These are phyloP conservation scores for Erpornis zantholeuca DNA, from an alignment of 2,113 vertebrate species.

Conservation along the genomic window DNA sequence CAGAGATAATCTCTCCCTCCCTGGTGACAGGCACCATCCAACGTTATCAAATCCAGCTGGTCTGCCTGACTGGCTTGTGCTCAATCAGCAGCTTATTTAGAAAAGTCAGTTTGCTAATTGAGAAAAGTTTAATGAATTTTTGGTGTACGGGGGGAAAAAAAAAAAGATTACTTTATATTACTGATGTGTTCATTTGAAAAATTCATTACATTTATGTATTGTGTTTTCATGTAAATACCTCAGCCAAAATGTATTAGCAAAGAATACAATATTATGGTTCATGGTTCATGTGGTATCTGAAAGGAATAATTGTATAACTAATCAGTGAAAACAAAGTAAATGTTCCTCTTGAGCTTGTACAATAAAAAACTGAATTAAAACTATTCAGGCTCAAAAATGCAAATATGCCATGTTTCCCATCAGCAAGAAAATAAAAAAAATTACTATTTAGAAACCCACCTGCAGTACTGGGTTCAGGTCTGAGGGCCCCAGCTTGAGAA, in stretches of 20 bases:
- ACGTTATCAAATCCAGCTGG: constrained; percentile 10
- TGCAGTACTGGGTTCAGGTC: background rate
- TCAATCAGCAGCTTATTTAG: constrained; percentile 70
- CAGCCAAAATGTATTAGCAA: constrained; percentile 78
- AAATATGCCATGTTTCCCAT: constrained; percentile 72
- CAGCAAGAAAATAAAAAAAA: constrained; percentile 71
- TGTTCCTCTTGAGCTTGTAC: constrained; percentile 76
- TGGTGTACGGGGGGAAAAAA: background rate
- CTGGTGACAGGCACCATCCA: constrained; percentile 25
- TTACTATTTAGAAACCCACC: constrained; percentile 35
- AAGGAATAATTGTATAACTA: constrained; percentile 82
- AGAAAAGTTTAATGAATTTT: constrained; percentile 80
- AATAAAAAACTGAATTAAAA: constrained; percentile 80
- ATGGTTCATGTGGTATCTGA: constrained; percentile 79
- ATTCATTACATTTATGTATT: constrained; percentile 78
- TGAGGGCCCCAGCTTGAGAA: background rate
- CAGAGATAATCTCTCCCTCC: constrained; percentile 57
- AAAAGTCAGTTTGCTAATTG: constrained; percentile 75
- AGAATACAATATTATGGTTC: constrained; percentile 80
- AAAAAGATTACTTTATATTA: constrained; percentile 66
- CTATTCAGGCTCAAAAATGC: constrained; percentile 82
- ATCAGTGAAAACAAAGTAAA: constrained; percentile 83
- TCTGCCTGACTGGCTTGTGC: background rate
- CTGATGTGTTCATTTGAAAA: constrained; percentile 71
- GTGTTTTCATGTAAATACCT: constrained; percentile 81